phyloP scores from a whole-genome alignment of 2,888 invertebrate species.

The Operophtera brumata region DNA sequence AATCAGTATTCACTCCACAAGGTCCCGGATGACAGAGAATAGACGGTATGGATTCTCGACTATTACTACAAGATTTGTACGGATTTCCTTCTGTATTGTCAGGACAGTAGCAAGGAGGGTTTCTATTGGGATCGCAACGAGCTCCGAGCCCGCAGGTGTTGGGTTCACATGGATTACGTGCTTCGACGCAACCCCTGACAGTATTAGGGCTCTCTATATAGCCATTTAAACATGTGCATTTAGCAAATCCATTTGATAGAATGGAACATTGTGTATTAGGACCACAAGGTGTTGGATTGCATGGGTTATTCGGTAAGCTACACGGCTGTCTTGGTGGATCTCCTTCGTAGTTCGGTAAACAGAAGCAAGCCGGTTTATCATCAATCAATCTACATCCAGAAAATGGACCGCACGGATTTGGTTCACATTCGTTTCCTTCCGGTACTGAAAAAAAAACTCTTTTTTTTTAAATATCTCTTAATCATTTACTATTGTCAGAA shows the following conservation, averaged over 20 bases:
- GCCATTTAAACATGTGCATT: slow-evolving; percentile 92
- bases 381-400: slow-evolving; percentile 90
- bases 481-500: not conserved
- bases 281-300: slow-evolving; percentile 92
- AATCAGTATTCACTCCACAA: slow-evolving; percentile 91
- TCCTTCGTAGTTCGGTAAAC: slow-evolving; percentile 92
- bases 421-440: slow-evolving; percentile 90
- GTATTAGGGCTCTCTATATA: slow-evolving; percentile 94
- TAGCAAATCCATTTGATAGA: slow-evolving; percentile 89
- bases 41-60: slow-evolving; percentile 76
- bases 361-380: slow-evolving; percentile 91
- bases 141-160: slow-evolving; percentile 90
- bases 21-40: slow-evolving; percentile 90
- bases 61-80: slow-evolving; percentile 84
- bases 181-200: slow-evolving; percentile 90
- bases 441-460: slow-evolving; percentile 83
- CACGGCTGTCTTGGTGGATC: slow-evolving; percentile 88
- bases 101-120: slow-evolving; percentile 93
- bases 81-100: slow-evolving; percentile 91
- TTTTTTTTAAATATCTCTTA: not conserved
- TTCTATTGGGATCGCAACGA: slow-evolving; percentile 88
- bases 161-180: slow-evolving; percentile 89
- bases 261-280: slow-evolving; percentile 92
- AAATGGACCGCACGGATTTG: slow-evolving; percentile 91
- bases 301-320: slow-evolving; percentile 87